These are phyloP conservation scores for Diacarnus erythraeanus DNA, from an alignment of 37 sponge, comb jelly and placozoan species.

Conservation along the genomic window DNA sequence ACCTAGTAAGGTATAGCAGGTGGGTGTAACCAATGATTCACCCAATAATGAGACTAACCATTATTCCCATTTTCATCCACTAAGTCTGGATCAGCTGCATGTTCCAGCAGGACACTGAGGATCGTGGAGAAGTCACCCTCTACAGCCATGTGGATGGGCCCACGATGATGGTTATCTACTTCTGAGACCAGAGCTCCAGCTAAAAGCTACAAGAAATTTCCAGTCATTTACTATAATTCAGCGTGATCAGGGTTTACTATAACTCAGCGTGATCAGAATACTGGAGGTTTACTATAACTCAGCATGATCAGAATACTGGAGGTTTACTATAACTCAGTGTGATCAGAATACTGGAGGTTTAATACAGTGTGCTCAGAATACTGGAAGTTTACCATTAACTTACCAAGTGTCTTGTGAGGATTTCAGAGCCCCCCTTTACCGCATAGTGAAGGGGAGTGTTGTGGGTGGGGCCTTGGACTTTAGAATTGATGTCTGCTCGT, in stretches of 20 bases:
- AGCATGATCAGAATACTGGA: no score
- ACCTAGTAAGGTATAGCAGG: neutral
- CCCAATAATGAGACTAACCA: constrained; percentile 15
- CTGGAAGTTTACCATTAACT: no score
- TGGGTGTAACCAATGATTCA: neutral
- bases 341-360: no score
- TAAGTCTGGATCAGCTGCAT: constrained; percentile 83
- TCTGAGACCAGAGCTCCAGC: constrained; percentile 78
- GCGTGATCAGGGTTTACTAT: no score
- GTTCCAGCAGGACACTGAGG: constrained; percentile 78
- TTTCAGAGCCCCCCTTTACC: constrained; percentile 82
- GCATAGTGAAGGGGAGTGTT: constrained; percentile 91
- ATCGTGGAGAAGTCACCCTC: constrained; percentile 78
- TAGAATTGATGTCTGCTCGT: constrained; percentile 80
- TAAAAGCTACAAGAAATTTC: constrained; percentile 50
- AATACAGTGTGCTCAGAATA: no score
- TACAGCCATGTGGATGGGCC: constrained; percentile 84
- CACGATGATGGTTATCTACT: constrained; percentile 66
- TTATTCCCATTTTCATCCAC: constrained; percentile 80
- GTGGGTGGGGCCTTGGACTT: constrained; percentile 63
- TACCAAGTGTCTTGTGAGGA: constrained; percentile 87
- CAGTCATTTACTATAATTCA: no score
- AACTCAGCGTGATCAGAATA: no score
- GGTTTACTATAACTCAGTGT: no score
- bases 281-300: no score